Conservation (phyloP, 2,888 invertebrate species). For the Eilema sororculum region DNA sequence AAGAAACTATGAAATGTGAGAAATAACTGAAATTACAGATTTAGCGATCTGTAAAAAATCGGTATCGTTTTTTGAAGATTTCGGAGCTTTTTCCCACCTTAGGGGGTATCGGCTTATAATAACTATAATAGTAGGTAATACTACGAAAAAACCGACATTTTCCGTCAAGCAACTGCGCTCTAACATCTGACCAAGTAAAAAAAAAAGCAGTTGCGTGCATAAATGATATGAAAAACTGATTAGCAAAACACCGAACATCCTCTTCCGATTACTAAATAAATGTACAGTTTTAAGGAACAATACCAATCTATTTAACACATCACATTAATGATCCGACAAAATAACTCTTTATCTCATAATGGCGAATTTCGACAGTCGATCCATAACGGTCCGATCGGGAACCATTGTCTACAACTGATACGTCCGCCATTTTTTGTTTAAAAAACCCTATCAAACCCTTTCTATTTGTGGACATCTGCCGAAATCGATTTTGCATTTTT, state of each 20-base stretch:
- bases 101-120: no score
- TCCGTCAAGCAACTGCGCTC: neutral
- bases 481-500: conserved; percentile 86
- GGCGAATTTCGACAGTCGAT: conserved; percentile 76
- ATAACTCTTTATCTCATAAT: conserved; percentile 75
- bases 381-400: conserved; percentile 73
- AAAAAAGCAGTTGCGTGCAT: conserved; percentile 12
- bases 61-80: no score
- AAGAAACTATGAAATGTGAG: no score
- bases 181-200: neutral
- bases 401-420: conserved; percentile 78
- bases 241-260: conserved; percentile 46
- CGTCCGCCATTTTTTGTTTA: conserved; percentile 72
- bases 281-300: conserved; percentile 40
- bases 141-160: neutral
- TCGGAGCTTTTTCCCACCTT: no score
- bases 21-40: no score
- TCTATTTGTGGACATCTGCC: conserved; percentile 85
- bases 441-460: conserved; percentile 81
- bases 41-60: no score
- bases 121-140: no score
- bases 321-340: conserved; percentile 58
- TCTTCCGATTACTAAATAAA: conserved; percentile 51
- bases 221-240: conserved; percentile 24
- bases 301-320: conserved; percentile 61